These are phyloP conservation scores for Salarias fasciatus DNA, from an alignment of 2,797 vertebrate genomes.

Conservation along the genomic window DNA sequence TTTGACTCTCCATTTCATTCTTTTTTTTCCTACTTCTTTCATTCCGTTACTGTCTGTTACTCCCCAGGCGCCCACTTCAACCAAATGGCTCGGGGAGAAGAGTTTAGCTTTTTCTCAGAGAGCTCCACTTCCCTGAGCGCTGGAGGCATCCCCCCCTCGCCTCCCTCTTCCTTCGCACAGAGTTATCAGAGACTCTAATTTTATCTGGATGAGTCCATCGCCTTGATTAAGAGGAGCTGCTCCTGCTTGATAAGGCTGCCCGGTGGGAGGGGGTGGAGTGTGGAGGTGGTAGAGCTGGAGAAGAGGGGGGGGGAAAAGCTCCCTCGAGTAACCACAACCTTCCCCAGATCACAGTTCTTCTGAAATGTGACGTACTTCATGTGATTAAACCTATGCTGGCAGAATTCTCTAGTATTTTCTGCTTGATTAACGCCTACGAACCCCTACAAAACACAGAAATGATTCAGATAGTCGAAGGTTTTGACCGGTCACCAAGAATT, in stretches of 20 bases:
- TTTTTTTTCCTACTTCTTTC: constrained; percentile 5
- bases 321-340: constrained; percentile 20
- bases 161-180: constrained; percentile 7
- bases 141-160: neutral
- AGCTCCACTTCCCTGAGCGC: constrained; percentile 16
- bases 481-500: too few relatives aligned
- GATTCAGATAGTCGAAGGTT: too few relatives aligned
- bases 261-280: neutral
- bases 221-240: constrained; percentile 53
- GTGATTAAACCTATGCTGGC: too few relatives aligned
- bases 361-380: too few relatives aligned
- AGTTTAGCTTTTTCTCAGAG: neutral
- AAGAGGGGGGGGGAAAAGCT: constrained; percentile 1
- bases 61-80: constrained; percentile 33
- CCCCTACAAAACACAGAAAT: too few relatives aligned
- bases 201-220: constrained; percentile 48
- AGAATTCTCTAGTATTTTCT: too few relatives aligned
- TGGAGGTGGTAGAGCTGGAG: neutral
- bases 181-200: constrained; percentile 45
- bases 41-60: constrained; percentile 12
- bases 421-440: too few relatives aligned
- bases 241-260: constrained; percentile 42
- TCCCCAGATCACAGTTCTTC: constrained; percentile 5
- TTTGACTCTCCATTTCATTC: constrained; percentile 37
- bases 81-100: constrained; percentile 17